Evolutionary conservation across 2,888 invertebrate genomes (phyloP).

Genomic region (Dastarcus helophoroides): DNA sequence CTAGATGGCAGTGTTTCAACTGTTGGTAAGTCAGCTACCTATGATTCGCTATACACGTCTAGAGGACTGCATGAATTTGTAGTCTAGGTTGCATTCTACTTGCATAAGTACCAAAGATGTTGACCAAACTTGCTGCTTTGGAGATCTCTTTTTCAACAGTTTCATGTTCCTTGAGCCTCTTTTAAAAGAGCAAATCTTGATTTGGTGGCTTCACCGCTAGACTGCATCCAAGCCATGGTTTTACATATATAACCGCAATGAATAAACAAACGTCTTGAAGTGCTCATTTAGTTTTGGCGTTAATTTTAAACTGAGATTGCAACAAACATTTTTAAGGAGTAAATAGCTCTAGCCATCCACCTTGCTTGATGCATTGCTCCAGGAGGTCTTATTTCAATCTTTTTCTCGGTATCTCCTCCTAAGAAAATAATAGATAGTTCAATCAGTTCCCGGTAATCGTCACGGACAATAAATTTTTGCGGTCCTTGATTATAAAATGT

Average conservation of each 20-base stretch:
- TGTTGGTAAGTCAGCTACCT: too few species aligned
- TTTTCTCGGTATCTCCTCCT: constrained; percentile 12
- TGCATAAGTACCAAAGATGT: constrained; percentile 14
- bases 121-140: constrained; percentile 15
- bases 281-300: constrained; percentile 9
- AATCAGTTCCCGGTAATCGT: too few species aligned
- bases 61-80: too few species aligned
- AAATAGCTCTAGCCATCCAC: constrained; percentile 22
- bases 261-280: constrained; percentile 15
- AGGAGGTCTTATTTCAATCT: constrained; percentile 16
- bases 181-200: constrained; percentile 15
- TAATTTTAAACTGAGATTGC: constrained; percentile 5
- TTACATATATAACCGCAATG: constrained; percentile 12
- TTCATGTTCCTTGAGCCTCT: constrained; percentile 9
- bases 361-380: constrained; percentile 21
- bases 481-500: too few species aligned
- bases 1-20: too few species aligned
- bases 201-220: constrained; percentile 15
- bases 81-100: too few species aligned
- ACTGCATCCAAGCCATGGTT: constrained; percentile 18
- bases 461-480: too few species aligned
- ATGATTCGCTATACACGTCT: too few species aligned
- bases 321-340: constrained; percentile 15
- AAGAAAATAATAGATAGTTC: constrained; percentile 10
- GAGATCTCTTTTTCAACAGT: constrained; percentile 12